A percentile compares a stretch with the other conserved stretches of the same genome.
These are phyloP conservation scores for Rhinella marina DNA, from an alignment of 2,797 vertebrate species.

Conservation along the genomic window DNA sequence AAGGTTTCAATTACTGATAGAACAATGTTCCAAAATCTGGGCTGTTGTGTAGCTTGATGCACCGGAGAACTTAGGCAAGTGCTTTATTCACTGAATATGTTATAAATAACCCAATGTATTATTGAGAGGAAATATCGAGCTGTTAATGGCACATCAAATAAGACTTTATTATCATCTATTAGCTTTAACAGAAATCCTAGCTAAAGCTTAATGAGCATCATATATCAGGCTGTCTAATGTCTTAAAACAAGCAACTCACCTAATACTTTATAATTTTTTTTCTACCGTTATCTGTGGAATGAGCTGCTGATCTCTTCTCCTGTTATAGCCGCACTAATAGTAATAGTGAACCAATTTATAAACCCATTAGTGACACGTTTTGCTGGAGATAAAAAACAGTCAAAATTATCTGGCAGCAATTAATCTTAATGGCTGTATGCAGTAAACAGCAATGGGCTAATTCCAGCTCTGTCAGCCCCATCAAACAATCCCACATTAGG, in stretches of 20 bases:
- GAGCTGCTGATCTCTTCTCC: constrained; percentile 79
- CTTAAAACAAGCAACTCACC: constrained; percentile 80
- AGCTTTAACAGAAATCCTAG: constrained; percentile 79
- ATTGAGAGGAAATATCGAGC: constrained; percentile 81
- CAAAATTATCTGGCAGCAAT: constrained; percentile 91
- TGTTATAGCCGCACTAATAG: constrained; percentile 83
- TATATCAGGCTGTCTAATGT: constrained; percentile 82
- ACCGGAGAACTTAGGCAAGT: neutral
- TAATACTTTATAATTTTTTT: constrained; percentile 76
- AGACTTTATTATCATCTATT: constrained; percentile 85
- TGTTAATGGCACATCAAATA: constrained; percentile 85
- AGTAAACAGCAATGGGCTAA: constrained; percentile 91
- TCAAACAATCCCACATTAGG: constrained; percentile 88
- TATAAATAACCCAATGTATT: constrained; percentile 78
- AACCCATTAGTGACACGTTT: constrained; percentile 90
- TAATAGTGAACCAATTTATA: constrained; percentile 91
- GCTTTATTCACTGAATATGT: constrained; percentile 76
- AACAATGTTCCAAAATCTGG: neutral
- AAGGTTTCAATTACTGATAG: neutral
- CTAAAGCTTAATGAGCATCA: constrained; percentile 83
- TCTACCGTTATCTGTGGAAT: constrained; percentile 83
- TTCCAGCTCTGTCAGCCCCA: constrained; percentile 89
- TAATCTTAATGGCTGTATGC: constrained; percentile 91
- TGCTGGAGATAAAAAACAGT: constrained; percentile 86
- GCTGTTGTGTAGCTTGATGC: neutral